Evolutionary conservation across 2,797 vertebrate genomes (phyloP).

Genomic region (Sardinella longiceps): DNA sequence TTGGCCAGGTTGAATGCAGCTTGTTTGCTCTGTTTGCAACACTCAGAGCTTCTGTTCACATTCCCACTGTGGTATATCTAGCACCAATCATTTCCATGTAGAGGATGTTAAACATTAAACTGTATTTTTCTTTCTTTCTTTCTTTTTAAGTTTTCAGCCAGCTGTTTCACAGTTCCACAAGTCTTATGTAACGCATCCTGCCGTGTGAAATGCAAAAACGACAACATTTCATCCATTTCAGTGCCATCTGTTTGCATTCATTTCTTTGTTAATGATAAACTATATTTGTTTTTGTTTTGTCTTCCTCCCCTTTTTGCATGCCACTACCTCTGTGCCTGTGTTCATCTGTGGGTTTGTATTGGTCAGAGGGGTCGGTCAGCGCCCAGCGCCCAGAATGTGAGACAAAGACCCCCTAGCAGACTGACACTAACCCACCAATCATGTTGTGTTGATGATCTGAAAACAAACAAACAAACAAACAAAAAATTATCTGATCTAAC

Average conservation of each 20-base stretch:
- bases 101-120: slow-evolving; percentile 8
- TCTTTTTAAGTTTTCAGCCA: neutral
- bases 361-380: slow-evolving; percentile 61
- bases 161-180: neutral
- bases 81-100: neutral
- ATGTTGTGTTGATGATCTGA: neutral
- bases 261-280: neutral
- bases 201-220: neutral
- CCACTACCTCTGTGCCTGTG: neutral
- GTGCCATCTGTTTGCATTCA: neutral
- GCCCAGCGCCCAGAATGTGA: slow-evolving; percentile 67
- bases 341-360: slow-evolving; percentile 27
- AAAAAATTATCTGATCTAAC: neutral
- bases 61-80: neutral
- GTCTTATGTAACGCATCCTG: neutral
- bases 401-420: slow-evolving; percentile 46
- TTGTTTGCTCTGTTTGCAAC: neutral
- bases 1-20: neutral
- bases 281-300: neutral
- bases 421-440: slow-evolving; percentile 10
- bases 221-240: neutral
- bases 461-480: neutral
- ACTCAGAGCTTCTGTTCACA: neutral
- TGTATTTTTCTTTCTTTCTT: too few species aligned
- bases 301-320: neutral